A percentile compares a stretch with the other conserved stretches of the same genome.
phyloP scores from a whole-genome alignment of 2,797 vertebrate genomes.

The Cuniculus paca region DNA sequence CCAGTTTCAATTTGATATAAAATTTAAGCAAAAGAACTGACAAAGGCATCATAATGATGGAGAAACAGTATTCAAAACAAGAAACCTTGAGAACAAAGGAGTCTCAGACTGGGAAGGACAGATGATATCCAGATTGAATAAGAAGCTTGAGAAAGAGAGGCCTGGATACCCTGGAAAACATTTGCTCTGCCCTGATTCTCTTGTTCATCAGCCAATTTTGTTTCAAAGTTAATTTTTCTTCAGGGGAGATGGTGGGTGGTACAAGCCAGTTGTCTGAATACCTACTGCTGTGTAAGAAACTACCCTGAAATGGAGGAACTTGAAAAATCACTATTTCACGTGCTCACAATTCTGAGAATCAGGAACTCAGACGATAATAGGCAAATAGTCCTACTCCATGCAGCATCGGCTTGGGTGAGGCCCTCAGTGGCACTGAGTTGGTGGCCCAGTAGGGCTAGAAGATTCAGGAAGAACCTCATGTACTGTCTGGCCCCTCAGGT shows the following conservation, averaged over 20 bases:
- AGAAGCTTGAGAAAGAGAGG: background rate
- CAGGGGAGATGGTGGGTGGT: background rate
- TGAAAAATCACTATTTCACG: background rate
- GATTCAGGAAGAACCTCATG: background rate
- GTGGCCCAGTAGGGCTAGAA: background rate
- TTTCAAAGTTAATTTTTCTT: constrained; percentile 51
- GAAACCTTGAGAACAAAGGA: background rate
- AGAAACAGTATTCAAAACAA: background rate
- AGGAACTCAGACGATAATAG: background rate
- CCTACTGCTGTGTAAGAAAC: background rate
- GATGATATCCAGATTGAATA: background rate
- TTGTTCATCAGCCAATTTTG: background rate
- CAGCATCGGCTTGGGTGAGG: background rate
- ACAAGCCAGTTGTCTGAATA: constrained; percentile 1
- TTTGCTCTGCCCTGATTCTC: constrained; percentile 47
- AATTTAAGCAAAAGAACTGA: constrained; percentile 29
- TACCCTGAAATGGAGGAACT: background rate
- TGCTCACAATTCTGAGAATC: background rate
- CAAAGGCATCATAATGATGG: background rate
- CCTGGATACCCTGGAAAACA: background rate
- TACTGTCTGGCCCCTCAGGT: background rate
- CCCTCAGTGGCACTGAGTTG: background rate
- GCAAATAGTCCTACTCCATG: background rate
- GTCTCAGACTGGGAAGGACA: background rate
- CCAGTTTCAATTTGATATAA: background rate